Evolutionary conservation across 1,140 invertebrate species (phyloP), one percentile per base, ranked within the genome.

Genomic region (Charaxes varanes): DNA sequence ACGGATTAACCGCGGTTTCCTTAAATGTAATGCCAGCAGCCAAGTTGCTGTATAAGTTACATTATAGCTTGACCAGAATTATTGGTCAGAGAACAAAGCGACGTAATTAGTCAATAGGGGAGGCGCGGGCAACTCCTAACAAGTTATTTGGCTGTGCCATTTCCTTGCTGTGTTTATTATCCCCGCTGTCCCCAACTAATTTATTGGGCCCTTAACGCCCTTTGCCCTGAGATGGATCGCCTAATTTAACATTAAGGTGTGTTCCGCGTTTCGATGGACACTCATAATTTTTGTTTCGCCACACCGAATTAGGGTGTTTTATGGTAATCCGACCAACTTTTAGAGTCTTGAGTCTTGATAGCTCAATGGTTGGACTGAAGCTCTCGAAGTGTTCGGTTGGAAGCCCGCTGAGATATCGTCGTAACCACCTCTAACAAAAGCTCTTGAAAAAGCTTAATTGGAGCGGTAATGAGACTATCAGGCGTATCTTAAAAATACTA

Each of bases 221-320:
- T 72, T 64, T 67, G 59, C 42, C 49, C 59, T 60, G 44, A 71
- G 74, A 79, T 72, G 72, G 68, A 79, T 79, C 63, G 57, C 72
- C 74, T 77, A 77, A 80, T 80, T 80, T 72, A 68, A 72, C 68
- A 74, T 77, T 73, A 73, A 71, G 67, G 65, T 62, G 53, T 52
- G 60, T 44, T 51, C 42, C 34, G 37, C 43, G 45, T 40, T 27
- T 37, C 30, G 40, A 57, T 53, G 53, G 57, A 48, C 49, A 46
- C 32, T 62, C 58, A 62, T 68, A 62, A 60, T 54, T 62, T 61
- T 58, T 60, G 33, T 41, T 30, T 42, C 12, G 6, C 4, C 5
- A 11, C 26, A 12, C 2, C 10, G 26, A 26, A 16, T 19, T 19
- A 23, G 21, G 7, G 21, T 26, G 23, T 16, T 28, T 28, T 4